These are phyloP conservation scores for Leptogaster cylindrica DNA, from an alignment of 2,888 invertebrate genomes.

Conservation along the genomic window DNA sequence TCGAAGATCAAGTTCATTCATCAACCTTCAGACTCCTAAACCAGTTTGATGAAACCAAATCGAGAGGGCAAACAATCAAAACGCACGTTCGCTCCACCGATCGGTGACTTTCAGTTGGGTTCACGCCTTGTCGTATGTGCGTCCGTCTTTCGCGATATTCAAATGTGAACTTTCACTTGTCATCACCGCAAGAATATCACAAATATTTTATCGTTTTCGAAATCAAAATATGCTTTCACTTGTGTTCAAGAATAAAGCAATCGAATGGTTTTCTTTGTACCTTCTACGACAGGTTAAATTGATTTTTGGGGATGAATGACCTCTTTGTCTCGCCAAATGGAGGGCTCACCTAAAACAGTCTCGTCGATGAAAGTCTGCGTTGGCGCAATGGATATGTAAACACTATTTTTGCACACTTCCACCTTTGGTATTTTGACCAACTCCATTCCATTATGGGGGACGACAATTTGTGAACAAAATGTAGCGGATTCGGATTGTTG, in stretches of 20 bases:
- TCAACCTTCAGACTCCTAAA: conserved; percentile 4
- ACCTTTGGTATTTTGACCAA: too few relatives aligned
- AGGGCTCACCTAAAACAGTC: too few relatives aligned
- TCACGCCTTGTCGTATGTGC: neutral
- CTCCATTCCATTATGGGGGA: too few relatives aligned
- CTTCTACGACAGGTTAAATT: neutral
- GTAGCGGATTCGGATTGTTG: too few relatives aligned
- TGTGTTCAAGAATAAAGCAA: neutral
- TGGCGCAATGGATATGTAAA: too few relatives aligned
- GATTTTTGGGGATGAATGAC: neutral
- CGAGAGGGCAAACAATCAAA: neutral
- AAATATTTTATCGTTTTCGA: conserved; percentile 4
- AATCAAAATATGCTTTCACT: conserved; percentile 4
- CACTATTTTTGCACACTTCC: too few relatives aligned
- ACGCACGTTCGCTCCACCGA: neutral
- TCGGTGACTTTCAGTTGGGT: neutral
- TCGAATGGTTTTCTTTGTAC: neutral
- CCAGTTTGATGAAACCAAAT: conserved; percentile 10
- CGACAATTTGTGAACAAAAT: too few relatives aligned
- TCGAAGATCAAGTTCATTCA: conserved; percentile 27
- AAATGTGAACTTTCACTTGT: conserved; percentile 9
- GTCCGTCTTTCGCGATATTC: conserved; percentile 1
- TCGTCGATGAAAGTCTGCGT: too few relatives aligned
- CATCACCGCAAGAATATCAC: neutral
- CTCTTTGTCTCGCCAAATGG: neutral